Evolutionary conservation across 2,797 vertebrate species (phyloP).

Genomic region (Melopsittacus undulatus): DNA sequence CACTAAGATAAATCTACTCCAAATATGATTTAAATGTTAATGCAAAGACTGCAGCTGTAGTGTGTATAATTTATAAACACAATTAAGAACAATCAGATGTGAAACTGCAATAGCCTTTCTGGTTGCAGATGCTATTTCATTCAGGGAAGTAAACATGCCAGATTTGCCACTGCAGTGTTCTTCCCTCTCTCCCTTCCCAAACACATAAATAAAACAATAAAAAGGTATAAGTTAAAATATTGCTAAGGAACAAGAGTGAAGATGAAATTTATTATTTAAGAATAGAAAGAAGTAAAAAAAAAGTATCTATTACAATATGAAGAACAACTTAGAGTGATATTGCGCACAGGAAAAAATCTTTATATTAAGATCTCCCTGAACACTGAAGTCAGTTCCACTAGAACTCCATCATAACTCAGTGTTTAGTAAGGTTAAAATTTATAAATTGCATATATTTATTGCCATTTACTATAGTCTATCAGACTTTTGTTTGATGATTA

Average conservation of each 20-base stretch:
- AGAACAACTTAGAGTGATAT: not conserved
- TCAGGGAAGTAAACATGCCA: not conserved
- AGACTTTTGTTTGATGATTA: not conserved
- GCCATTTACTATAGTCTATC: not conserved
- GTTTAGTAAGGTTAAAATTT: not conserved
- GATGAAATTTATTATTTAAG: not conserved
- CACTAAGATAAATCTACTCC: not conserved
- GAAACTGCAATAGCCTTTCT: not conserved
- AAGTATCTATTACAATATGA: not conserved
- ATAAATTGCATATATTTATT: not conserved
- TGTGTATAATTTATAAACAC: conserved; percentile 41
- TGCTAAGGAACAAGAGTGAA: not conserved
- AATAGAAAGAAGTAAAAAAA: not conserved
- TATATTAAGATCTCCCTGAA: not conserved
- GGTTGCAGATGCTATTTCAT: not conserved
- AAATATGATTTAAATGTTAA: conserved; percentile 13
- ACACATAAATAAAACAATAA: not conserved
- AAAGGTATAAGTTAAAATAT: not conserved
- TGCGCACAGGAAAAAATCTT: not conserved
- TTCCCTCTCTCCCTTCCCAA: not conserved
- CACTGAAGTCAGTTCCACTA: not conserved
- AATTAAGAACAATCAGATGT: conserved; percentile 40
- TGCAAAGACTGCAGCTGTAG: conserved; percentile 14
- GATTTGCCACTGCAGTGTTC: not conserved
- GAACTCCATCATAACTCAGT: not conserved